Conservation (phyloP, 1,140 invertebrate genomes). For the Drosophila burlai region DNA sequence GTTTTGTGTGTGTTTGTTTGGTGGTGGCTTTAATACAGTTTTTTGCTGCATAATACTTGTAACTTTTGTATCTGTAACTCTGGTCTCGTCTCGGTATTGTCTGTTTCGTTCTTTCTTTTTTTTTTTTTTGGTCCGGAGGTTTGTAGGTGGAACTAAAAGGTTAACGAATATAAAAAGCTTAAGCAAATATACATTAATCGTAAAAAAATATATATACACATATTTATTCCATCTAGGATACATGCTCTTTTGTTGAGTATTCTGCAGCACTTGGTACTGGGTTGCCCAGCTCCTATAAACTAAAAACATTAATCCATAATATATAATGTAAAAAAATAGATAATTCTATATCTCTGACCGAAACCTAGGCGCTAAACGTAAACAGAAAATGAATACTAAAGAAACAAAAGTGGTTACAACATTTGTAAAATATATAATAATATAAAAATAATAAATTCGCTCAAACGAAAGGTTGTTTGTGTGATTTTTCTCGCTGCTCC, state of each 20-base stretch:
- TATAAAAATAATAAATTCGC: constrained; percentile 79
- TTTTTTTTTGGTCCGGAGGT: constrained; percentile 62
- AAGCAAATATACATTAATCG: constrained; percentile 24
- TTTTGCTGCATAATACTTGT: constrained; percentile 68
- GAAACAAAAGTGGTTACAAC: constrained; percentile 49
- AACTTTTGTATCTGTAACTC: constrained; percentile 59
- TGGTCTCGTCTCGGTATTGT: constrained; percentile 48
- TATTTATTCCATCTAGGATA: constrained; percentile 46
- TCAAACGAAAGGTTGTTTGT: constrained; percentile 73
- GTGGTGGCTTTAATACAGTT: constrained; percentile 69
- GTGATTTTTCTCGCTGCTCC: constrained; percentile 10
- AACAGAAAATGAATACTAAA: constrained; percentile 58
- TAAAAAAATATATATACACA: constrained; percentile 45
- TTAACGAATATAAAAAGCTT: constrained; percentile 14
- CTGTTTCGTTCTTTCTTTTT: constrained; percentile 32
- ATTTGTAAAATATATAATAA: constrained; percentile 19
- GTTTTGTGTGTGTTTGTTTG: not conserved
- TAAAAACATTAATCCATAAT: constrained; percentile 35
- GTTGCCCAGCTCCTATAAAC: constrained; percentile 42
- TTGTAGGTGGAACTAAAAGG: constrained; percentile 8
- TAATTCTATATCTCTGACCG: constrained; percentile 35
- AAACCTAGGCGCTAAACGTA: constrained; percentile 48
- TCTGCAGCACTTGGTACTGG: constrained; percentile 79
- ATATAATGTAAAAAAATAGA: constrained; percentile 37
- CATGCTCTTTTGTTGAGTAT: constrained; percentile 62